Evolutionary conservation across 2,888 invertebrate species (phyloP).

Genomic region (Gari tellinella): DNA sequence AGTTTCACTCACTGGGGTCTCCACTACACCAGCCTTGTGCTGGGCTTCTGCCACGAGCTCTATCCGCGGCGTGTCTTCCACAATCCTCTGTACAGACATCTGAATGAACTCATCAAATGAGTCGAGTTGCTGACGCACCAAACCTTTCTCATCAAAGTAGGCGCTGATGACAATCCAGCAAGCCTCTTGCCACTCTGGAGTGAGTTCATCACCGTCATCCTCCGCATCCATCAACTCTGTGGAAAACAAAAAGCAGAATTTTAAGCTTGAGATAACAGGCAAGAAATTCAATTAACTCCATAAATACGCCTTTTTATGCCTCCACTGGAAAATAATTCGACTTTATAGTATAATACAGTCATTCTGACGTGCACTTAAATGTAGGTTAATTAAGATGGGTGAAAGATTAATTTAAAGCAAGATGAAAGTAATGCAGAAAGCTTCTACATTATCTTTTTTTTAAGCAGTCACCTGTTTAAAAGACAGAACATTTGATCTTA

Average conservation of each 20-base stretch:
- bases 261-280: no score
- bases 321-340: no score
- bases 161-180: slow-evolving; percentile 99
- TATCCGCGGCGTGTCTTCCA: slow-evolving; percentile 99
- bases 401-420: no score
- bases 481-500: no score
- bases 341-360: no score
- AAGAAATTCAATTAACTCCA: no score
- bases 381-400: no score
- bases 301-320: no score
- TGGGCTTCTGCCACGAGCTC: slow-evolving; percentile 98
- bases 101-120: slow-evolving; percentile 99
- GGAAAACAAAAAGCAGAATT: not conserved
- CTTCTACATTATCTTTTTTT: no score
- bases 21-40: slow-evolving; percentile 95
- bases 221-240: slow-evolving; percentile 74
- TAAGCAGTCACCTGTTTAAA: no score
- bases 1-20: slow-evolving; percentile 81
- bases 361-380: no score
- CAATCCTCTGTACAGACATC: slow-evolving; percentile 99
- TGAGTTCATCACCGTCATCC: slow-evolving; percentile 92
- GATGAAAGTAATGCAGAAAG: no score
- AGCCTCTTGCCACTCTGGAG: slow-evolving; percentile 99
- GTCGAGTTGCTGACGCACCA: slow-evolving; percentile 99
- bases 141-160: slow-evolving; percentile 99